Evolutionary conservation across 2,888 invertebrate species (phyloP).

Genomic region (Dryobotodes eremita): DNA sequence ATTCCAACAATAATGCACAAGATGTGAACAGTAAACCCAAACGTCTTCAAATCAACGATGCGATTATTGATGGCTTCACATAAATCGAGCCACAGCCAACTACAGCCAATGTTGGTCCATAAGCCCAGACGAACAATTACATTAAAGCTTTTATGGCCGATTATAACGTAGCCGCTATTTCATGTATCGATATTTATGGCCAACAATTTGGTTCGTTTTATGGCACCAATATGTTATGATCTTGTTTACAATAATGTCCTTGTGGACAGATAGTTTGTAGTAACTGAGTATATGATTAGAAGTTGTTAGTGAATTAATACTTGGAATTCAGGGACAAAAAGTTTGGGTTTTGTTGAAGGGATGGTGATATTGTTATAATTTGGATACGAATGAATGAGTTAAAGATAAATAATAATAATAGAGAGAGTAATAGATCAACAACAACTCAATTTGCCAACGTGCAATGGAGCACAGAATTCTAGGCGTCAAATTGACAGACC

Average conservation of each 20-base stretch:
- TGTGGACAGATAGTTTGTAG: conserved; percentile 41
- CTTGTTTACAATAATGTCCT: conserved; percentile 62
- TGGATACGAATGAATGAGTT: not conserved
- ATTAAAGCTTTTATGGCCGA: conserved; percentile 65
- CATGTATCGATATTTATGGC: conserved; percentile 63
- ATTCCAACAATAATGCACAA: conserved; percentile 39
- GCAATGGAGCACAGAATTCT: too few species aligned
- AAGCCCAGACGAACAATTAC: conserved; percentile 64
- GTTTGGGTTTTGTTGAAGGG: not conserved
- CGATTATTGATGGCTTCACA: conserved; percentile 49
- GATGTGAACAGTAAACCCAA: conserved; percentile 30
- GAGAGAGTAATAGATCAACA: too few species aligned
- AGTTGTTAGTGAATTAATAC: conserved; percentile 17
- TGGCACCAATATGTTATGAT: conserved; percentile 66
- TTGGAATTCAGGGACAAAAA: not conserved
- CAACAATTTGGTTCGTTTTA: conserved; percentile 65
- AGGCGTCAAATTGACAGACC: too few species aligned
- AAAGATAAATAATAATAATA: too few species aligned
- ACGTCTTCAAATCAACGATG: conserved; percentile 40
- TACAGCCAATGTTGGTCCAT: conserved; percentile 54
- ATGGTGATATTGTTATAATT: not conserved
- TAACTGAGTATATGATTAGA: conserved; percentile 17
- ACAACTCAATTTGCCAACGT: too few species aligned
- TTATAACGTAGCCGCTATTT: conserved; percentile 61
- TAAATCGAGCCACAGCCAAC: conserved; percentile 52